phyloP scores from a whole-genome alignment of 2,113 vertebrate species.

The Gobio gobio region DNA sequence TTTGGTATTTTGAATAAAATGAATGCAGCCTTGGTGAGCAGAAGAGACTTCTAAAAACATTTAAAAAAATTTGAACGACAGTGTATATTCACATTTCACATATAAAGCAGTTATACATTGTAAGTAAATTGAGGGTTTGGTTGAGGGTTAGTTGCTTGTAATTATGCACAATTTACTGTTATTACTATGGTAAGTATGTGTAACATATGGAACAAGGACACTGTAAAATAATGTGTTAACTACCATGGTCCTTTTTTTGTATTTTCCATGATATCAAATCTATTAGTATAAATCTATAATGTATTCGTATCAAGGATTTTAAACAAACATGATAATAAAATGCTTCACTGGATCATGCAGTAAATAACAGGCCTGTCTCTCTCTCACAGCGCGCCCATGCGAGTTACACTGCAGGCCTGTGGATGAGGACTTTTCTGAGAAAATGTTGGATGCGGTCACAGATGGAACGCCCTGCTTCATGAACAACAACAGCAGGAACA shows the following conservation, averaged over 20 bases:
- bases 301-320: background rate
- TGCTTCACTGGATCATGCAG: background rate
- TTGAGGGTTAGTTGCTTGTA: too few relatives aligned
- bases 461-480: slow-evolving; percentile 95
- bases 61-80: background rate
- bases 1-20: background rate
- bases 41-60: background rate
- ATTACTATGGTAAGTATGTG: too few relatives aligned
- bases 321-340: background rate
- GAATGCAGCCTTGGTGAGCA: background rate
- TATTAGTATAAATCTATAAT: background rate
- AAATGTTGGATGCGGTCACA: slow-evolving; percentile 92
- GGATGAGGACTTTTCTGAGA: slow-evolving; percentile 88
- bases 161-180: too few relatives aligned
- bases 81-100: too few relatives aligned
- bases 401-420: slow-evolving; percentile 91
- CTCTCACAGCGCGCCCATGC: slow-evolving; percentile 84
- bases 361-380: background rate
- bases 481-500: slow-evolving; percentile 85
- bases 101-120: too few relatives aligned
- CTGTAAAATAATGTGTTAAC: too few relatives aligned
- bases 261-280: too few relatives aligned
- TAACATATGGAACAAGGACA: too few relatives aligned
- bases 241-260: too few relatives aligned
- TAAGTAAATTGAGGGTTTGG: too few relatives aligned